Percentiles rank a stretch among this genome's conserved stretches.
These are phyloP conservation scores for Brachyrhaphis roseni DNA, from an alignment of 2,797 vertebrate genomes.

Conservation along the genomic window DNA sequence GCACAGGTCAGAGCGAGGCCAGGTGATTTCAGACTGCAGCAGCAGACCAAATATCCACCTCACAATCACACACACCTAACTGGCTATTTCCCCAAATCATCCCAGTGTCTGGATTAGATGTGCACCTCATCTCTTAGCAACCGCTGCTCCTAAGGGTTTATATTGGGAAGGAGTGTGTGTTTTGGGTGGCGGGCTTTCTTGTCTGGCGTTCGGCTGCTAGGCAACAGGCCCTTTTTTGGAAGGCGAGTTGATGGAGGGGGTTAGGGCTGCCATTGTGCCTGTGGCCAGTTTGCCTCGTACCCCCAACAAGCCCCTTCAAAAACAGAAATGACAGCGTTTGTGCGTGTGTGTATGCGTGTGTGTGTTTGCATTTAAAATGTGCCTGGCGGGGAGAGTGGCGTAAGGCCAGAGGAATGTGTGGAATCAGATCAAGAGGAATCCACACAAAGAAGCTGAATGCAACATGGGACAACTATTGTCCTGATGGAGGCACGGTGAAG, in stretches of 20 bases:
- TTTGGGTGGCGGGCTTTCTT: conserved; percentile 31
- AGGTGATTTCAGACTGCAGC: conserved; percentile 42
- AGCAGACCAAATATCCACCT: conserved; percentile 42
- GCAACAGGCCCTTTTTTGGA: conserved; percentile 68
- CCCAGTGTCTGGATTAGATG: conserved; percentile 51
- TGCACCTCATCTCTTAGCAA: conserved; percentile 71
- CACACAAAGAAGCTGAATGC: conserved; percentile 56
- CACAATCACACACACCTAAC: conserved; percentile 19
- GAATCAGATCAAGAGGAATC: conserved; percentile 65
- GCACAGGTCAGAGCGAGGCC: conserved; percentile 49
- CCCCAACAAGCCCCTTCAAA: conserved; percentile 45
- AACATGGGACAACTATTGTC: conserved; percentile 25
- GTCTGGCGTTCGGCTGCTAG: conserved; percentile 69
- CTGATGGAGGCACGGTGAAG: conserved; percentile 23
- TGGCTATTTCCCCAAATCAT: conserved; percentile 56
- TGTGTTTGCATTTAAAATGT: conserved; percentile 22
- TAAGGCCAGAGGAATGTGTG: conserved; percentile 73
- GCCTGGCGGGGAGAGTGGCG: conserved; percentile 38
- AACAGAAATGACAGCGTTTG: background rate
- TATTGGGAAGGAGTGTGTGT: conserved; percentile 33
- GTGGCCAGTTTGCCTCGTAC: conserved; percentile 35
- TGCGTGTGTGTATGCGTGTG: conserved; percentile 7
- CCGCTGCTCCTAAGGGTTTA: conserved; percentile 54
- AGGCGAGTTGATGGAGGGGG: conserved; percentile 38
- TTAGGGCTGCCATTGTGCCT: conserved; percentile 61